These are phyloP conservation scores for Netelia inedita DNA, from an alignment of 2,888 invertebrate species.

Conservation along the genomic window DNA sequence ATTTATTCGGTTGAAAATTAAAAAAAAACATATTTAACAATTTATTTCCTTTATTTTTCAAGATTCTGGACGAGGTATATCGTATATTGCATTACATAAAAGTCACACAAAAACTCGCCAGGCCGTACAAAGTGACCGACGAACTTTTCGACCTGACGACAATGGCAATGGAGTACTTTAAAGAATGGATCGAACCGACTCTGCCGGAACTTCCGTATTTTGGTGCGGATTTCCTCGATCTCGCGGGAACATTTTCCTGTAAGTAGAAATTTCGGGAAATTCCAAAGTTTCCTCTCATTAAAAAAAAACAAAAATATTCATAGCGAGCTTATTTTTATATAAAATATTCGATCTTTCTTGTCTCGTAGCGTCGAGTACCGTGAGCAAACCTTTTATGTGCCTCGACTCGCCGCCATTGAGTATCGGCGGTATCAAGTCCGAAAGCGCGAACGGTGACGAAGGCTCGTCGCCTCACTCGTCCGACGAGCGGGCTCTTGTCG, in stretches of 20 bases:
- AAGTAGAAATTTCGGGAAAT: conserved; percentile 81
- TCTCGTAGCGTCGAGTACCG: conserved; percentile 79
- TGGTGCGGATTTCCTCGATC: conserved; percentile 93
- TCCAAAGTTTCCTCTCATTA: conserved; percentile 2
- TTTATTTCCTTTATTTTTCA: conserved; percentile 35
- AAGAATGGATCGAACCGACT: conserved; percentile 96
- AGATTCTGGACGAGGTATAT: conserved; percentile 97
- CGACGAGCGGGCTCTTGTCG: conserved; percentile 84
- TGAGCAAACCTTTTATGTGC: conserved; percentile 83
- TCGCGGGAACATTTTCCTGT: conserved; percentile 90
- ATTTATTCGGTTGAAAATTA: not conserved
- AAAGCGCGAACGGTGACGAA: conserved; percentile 84
- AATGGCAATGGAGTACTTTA: conserved; percentile 99
- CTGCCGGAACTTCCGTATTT: conserved; percentile 96
- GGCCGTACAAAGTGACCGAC: conserved; percentile 97
- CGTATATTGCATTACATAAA: conserved; percentile 94
- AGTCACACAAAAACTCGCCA: conserved; percentile 92
- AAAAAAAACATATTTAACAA: conserved; percentile 3
- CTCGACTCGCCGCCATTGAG: conserved; percentile 86
- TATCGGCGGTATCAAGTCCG: conserved; percentile 86
- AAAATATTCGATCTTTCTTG: no score
- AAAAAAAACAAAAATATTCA: conserved; percentile 3
- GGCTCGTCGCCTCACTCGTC: conserved; percentile 86
- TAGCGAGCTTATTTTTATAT: not conserved
- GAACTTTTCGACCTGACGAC: conserved; percentile 97